A percentile compares a stretch with the other conserved stretches of the same genome.
phyloP scores from a whole-genome alignment of 1,140 invertebrate species.

The Listronotus oregonensis region DNA sequence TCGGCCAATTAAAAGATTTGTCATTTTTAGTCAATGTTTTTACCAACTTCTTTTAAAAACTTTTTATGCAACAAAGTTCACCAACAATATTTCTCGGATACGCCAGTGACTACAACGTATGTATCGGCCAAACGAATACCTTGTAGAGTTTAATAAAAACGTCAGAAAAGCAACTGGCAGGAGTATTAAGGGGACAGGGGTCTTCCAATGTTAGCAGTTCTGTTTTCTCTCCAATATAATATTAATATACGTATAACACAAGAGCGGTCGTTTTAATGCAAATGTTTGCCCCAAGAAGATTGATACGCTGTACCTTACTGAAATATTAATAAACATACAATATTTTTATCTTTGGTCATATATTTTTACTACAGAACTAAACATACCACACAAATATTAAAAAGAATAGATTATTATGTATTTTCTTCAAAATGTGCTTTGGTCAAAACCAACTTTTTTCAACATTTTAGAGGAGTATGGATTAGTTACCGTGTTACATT shows the following conservation, averaged over 20 bases:
- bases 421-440: no score
- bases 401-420: no score
- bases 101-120: conserved; percentile 31
- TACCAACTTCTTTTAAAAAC: no score
- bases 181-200: conserved; percentile 39
- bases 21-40: no score
- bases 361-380: background rate
- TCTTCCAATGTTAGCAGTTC: conserved; percentile 27
- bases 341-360: conserved; percentile 4
- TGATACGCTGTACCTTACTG: conserved; percentile 21
- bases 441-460: no score
- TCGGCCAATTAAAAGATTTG: no score
- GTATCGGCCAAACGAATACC: conserved; percentile 39
- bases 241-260: conserved; percentile 43
- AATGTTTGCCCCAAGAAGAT: conserved; percentile 41
- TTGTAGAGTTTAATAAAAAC: conserved; percentile 51
- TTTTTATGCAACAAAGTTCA: no score
- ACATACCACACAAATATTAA: no score
- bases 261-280: conserved; percentile 37
- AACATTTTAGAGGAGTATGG: no score
- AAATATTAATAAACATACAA: conserved; percentile 7
- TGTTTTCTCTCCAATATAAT: conserved; percentile 41
- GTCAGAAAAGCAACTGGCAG: conserved; percentile 46
- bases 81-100: conserved; percentile 3
- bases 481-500: no score